Evolutionary conservation across 2,888 invertebrate species (phyloP).

Genomic region (Loripinus fragilis): DNA sequence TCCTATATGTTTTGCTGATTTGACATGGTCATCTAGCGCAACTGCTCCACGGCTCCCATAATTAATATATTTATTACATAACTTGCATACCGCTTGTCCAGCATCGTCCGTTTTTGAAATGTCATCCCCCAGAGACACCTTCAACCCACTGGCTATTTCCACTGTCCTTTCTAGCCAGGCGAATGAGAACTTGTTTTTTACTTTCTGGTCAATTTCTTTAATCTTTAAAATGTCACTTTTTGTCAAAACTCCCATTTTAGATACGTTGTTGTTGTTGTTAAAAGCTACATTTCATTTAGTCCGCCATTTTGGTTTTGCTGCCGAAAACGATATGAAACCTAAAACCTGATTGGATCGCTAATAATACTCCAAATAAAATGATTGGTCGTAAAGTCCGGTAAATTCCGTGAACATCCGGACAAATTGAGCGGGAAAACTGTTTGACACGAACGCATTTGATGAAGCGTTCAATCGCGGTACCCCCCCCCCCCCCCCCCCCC

Average conservation of each 20-base stretch:
- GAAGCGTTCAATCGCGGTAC: background rate
- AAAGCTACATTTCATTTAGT: too few species aligned
- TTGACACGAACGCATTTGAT: background rate
- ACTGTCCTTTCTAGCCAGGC: background rate
- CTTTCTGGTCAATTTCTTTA: background rate
- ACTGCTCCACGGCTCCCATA: slow-evolving; percentile 16
- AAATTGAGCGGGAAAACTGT: background rate
- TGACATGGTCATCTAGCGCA: slow-evolving; percentile 2
- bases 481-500: slow-evolving; percentile 3
- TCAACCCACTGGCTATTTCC: background rate
- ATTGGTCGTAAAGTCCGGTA: background rate
- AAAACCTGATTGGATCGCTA: background rate
- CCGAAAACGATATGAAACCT: background rate
- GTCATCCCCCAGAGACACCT: background rate
- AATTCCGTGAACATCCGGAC: background rate
- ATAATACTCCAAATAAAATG: background rate
- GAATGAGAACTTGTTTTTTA: slow-evolving; percentile 2
- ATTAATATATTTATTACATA: slow-evolving; percentile 12
- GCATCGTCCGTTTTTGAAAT: background rate
- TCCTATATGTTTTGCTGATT: background rate
- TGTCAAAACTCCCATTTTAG: background rate
- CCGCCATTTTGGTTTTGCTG: background rate
- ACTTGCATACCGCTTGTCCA: slow-evolving; percentile 11
- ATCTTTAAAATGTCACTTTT: background rate
- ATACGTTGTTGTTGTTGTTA: background rate